These are phyloP conservation scores for Meriones psammophilus DNA, from an alignment of 2,797 vertebrate species.

Conservation along the genomic window DNA sequence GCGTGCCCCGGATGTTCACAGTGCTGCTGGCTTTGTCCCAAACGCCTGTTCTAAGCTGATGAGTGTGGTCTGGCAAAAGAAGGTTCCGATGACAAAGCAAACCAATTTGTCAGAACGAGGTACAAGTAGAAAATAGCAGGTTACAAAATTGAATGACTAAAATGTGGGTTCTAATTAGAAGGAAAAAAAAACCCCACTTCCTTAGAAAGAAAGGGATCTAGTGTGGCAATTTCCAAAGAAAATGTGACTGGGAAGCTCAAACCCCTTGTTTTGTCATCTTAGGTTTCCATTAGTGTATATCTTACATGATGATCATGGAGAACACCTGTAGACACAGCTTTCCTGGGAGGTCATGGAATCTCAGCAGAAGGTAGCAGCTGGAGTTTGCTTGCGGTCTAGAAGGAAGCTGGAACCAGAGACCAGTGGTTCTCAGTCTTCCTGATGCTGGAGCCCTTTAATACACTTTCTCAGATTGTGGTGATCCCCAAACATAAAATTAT, in stretches of 20 bases:
- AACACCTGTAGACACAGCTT: slow-evolving; percentile 20
- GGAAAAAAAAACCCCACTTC: background rate
- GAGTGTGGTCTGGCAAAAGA: background rate
- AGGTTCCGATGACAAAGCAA: background rate
- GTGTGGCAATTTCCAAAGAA: slow-evolving; percentile 38
- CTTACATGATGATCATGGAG: slow-evolving; percentile 6
- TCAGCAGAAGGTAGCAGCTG: slow-evolving; percentile 19
- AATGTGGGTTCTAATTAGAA: background rate
- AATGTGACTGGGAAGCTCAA: background rate
- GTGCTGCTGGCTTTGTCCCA: background rate
- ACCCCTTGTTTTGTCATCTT: background rate
- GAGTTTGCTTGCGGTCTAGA: background rate
- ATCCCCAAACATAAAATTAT: background rate
- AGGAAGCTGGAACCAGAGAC: background rate
- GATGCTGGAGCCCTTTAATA: background rate
- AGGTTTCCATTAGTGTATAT: background rate
- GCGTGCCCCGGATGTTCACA: background rate
- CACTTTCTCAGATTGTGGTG: too few relatives aligned
- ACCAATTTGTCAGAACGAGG: background rate
- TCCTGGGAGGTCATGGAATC: slow-evolving; percentile 13
- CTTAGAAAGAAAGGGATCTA: slow-evolving; percentile 21
- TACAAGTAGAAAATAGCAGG: background rate
- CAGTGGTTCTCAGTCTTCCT: background rate
- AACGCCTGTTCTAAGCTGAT: slow-evolving; percentile 41
- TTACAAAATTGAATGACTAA: slow-evolving; percentile 28